Base-by-base conservation (phyloP, 2,888 invertebrate species). In the Altica lythri region DNA sequence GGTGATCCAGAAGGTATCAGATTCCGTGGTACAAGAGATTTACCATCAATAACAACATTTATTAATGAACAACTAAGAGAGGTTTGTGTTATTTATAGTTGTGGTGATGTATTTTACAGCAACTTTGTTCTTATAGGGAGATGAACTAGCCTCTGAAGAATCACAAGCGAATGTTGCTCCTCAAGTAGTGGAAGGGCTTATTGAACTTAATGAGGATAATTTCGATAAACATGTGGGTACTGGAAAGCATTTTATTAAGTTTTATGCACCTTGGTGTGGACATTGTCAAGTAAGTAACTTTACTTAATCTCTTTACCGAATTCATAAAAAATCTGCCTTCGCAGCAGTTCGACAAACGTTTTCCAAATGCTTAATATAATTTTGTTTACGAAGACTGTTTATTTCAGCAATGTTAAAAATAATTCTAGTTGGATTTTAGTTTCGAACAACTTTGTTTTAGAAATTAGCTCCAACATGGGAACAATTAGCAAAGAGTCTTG, bases 261-360 rank as follows among this genome's bases (percentile, higher is more conserved):
- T 95, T 75, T 95, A 89, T 77, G 91, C 91, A 0, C 93, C 95
- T 0, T 95, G 95, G 95, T 95, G 95, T 75, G 83, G 88, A 51
- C 89, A 90, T 68, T 94, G 93, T 67, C 90, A 89, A 81, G 88
- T 88, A 77, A 16, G n/a, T n/a, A n/a, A n/a, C n/a, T n/a, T n/a
- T n/a, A n/a, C n/a, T n/a, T n/a, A n/a, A n/a, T n/a, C n/a, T n/a
- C n/a, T n/a, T n/a, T n/a, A n/a, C n/a, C n/a, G n/a, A n/a, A n/a
- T n/a, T n/a, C n/a, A n/a, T n/a, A n/a, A n/a, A n/a, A n/a, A n/a
- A n/a, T n/a, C n/a, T n/a, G n/a, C n/a, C n/a, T n/a, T n/a, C n/a
- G n/a, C n/a, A n/a, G n/a, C n/a, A n/a, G n/a, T n/a, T n/a, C n/a
- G n/a, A n/a, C n/a, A n/a, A n/a, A n/a, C n/a, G n/a, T n/a, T n/a